Evolutionary conservation across 1,140 invertebrate genomes (phyloP).

Genomic region (Drosophila nebulosa): DNA sequence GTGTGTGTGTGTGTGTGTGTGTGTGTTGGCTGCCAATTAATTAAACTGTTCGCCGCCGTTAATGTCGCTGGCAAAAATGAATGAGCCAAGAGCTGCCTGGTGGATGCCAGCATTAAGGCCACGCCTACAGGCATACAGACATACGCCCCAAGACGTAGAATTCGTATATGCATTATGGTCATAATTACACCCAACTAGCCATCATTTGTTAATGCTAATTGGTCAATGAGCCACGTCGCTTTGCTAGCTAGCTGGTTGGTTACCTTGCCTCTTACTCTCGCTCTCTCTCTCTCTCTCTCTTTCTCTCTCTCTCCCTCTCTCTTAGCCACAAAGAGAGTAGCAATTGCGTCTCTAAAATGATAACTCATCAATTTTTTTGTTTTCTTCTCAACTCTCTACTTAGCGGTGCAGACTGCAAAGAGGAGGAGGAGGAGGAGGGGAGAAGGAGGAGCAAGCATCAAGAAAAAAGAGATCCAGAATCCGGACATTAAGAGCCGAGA

Average conservation of each 20-base stretch:
- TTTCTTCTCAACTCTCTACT: not conserved
- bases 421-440: not conserved
- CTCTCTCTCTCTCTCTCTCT: constrained; percentile 8
- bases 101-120: not conserved
- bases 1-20: not conserved
- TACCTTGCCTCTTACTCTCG: not conserved
- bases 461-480: not conserved
- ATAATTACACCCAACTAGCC: constrained; percentile 78
- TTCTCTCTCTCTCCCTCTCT: not conserved
- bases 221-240: constrained; percentile 59
- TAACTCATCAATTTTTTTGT: constrained; percentile 1
- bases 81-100: not conserved
- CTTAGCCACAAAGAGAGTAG: not conserved
- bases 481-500: not conserved
- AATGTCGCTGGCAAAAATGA: constrained; percentile 5
- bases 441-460: not conserved
- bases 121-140: not conserved
- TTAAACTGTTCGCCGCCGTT: constrained; percentile 25
- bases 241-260: not conserved
- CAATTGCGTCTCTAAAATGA: not conserved
- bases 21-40: constrained; percentile 34
- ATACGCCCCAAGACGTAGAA: constrained; percentile 33
- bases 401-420: not conserved
- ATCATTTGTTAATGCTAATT: constrained; percentile 79
- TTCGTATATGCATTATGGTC: constrained; percentile 72